Evolutionary conservation across 2,888 invertebrate species (phyloP).

Genomic region (Pseudococcus longispinus): DNA sequence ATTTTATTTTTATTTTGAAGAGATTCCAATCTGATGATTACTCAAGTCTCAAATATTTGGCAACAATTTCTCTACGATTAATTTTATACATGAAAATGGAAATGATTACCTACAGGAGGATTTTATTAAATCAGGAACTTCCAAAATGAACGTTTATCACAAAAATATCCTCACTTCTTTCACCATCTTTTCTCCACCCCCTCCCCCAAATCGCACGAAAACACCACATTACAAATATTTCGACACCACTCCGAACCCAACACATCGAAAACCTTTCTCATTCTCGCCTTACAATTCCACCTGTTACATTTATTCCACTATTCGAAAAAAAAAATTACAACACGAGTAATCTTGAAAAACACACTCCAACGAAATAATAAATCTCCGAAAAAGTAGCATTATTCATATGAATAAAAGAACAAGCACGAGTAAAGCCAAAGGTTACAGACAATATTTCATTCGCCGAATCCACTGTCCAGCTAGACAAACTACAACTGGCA

Average conservation of each 20-base stretch:
- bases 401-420: neutral
- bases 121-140: too few relatives aligned
- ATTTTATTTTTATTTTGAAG: too few relatives aligned
- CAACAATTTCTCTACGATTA: too few relatives aligned
- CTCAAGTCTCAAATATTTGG: too few relatives aligned
- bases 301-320: neutral
- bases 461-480: slow-evolving; percentile 6
- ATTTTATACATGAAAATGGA: too few relatives aligned
- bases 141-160: too few relatives aligned
- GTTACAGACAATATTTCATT: neutral
- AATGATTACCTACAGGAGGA: too few relatives aligned
- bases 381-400: neutral
- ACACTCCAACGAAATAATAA: neutral
- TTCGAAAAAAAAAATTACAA: neutral
- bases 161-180: too few relatives aligned
- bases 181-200: too few relatives aligned
- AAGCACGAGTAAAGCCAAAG: neutral
- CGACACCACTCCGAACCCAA: neutral
- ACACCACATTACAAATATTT: neutral
- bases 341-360: neutral
- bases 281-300: neutral
- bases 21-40: too few relatives aligned
- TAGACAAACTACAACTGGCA: slow-evolving; percentile 30
- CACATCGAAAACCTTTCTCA: neutral
- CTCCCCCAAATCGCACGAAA: neutral